Percentiles rank a stretch among this genome's conserved stretches.
Conservation (phyloP, 1,140 invertebrate species). For the Lordiphosa clarofinis region DNA sequence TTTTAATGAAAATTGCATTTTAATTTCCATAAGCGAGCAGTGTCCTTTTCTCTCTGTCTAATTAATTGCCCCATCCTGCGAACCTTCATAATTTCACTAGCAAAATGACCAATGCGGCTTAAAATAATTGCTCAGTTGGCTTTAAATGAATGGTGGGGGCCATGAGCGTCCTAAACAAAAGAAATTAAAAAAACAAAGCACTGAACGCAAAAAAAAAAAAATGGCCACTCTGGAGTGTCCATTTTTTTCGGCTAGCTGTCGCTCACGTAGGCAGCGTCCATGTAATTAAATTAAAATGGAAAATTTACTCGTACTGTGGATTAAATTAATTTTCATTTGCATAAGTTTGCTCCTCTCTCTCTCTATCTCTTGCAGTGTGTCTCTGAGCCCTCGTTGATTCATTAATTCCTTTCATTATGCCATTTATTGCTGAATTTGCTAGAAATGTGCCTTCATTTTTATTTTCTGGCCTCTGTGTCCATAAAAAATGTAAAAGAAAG, state of each 20-base stretch:
- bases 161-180: conserved; percentile 34
- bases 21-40: conserved; percentile 67
- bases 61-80: conserved; percentile 26
- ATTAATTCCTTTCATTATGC: conserved; percentile 71
- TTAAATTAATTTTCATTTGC: conserved; percentile 80
- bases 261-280: conserved; percentile 78
- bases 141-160: conserved; percentile 48
- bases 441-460: conserved; percentile 60
- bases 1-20: conserved; percentile 71
- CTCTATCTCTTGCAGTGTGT: neutral
- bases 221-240: conserved; percentile 52
- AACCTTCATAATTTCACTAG: conserved; percentile 71
- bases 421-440: conserved; percentile 63
- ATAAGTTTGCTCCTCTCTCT: conserved; percentile 52
- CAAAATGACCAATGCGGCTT: conserved; percentile 53
- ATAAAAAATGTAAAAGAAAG: too few species aligned
- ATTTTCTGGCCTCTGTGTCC: conserved; percentile 28
- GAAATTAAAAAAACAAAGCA: conserved; percentile 11
- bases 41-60: neutral
- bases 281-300: conserved; percentile 79
- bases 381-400: conserved; percentile 33
- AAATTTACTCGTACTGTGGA: conserved; percentile 77
- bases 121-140: conserved; percentile 66
- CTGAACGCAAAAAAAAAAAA: conserved; percentile 24
- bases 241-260: conserved; percentile 64